A percentile compares a stretch with the other conserved stretches of the same genome.
These are phyloP conservation scores for Chrysolina oricalcia DNA, from an alignment of 2,888 invertebrate genomes.

Conservation along the genomic window DNA sequence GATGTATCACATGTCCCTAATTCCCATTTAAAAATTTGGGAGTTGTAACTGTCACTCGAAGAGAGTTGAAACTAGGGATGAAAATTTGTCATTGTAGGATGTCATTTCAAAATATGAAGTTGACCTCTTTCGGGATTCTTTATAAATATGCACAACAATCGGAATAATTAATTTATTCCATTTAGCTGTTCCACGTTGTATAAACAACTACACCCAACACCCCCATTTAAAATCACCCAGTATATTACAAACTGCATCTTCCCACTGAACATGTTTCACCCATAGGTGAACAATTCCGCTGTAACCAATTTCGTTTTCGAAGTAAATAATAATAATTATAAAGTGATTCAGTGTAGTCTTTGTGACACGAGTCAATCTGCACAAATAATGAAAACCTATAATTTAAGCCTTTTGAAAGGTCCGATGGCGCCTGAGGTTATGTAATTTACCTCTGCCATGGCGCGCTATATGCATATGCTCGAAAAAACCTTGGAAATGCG, in stretches of 20 bases:
- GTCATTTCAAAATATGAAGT: too few relatives aligned
- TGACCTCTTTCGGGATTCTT: too few relatives aligned
- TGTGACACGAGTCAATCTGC: constrained; percentile 22
- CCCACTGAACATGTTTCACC: neutral
- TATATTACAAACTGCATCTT: neutral
- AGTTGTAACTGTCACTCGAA: too few relatives aligned
- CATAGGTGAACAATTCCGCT: neutral
- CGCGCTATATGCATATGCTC: constrained; percentile 4
- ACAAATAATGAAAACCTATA: constrained; percentile 30
- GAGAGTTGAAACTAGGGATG: too few relatives aligned
- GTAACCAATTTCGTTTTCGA: constrained; percentile 1
- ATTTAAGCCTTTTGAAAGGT: constrained; percentile 27
- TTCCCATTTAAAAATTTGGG: too few relatives aligned
- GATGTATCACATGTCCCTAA: too few relatives aligned
- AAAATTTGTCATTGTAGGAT: too few relatives aligned
- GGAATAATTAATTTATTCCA: too few relatives aligned
- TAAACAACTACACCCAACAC: neutral
- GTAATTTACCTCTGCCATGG: constrained; percentile 21
- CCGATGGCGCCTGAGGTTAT: constrained; percentile 29
- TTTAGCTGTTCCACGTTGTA: too few relatives aligned
- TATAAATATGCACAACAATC: too few relatives aligned
- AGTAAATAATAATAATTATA: constrained; percentile 9
- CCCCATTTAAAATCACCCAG: neutral
- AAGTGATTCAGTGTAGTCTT: constrained; percentile 18
- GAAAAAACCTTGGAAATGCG: constrained; percentile 8